Base-by-base conservation (phyloP, 2,888 invertebrate genomes). In the Celastrina argiolus region DNA sequence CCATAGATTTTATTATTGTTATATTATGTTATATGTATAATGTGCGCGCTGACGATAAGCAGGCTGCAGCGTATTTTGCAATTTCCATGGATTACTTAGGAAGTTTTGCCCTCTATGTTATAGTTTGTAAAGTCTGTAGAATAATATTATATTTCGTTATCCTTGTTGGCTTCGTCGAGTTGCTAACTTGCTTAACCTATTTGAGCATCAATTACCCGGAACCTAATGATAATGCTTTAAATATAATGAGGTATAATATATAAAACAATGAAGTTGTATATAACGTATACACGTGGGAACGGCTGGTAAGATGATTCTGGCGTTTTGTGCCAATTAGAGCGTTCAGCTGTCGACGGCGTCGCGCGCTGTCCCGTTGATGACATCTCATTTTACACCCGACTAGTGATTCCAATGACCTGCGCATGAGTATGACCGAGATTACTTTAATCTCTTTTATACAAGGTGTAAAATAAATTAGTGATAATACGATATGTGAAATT, bases 291-390 rank as follows among this genome's bases (percentile, higher is more conserved):
- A 61, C 61, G 61, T 61, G 61, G 39, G 36, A 61, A 61, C 61
- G 36, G 12, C 36, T 18, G 14, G 18, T 18, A n/a, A 58, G 31
- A 58, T 31, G 31, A 39, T 7, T 61, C 34, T 14, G 51, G 26
- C 63, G 45, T 67, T 73, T 74, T 69, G 71, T 71, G 74, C 56
- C 69, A 75, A 78, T 71, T 75, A 72, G 78, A 78, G 77, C 78
- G 73, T 75, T 70, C 56, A 64, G 69, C 67, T 36, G 67, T 69
- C 71, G 75, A 71, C 75, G 68, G 70, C 71, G 74, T 73, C 68
- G 73, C 64, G 65, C 28, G 66, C 61, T 66, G 65, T 70, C 39
- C 61, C 26, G 70, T 70, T 72, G 56, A 70, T 67, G 69, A 69
- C 63, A 68, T 67, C 31, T 59, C 22, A 64, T 70, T 73, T 8